Percentiles rank a stretch among this genome's conserved stretches.
Evolutionary conservation across 2,113 vertebrate species (phyloP).

Genomic region (Anoplopoma fimbria): DNA sequence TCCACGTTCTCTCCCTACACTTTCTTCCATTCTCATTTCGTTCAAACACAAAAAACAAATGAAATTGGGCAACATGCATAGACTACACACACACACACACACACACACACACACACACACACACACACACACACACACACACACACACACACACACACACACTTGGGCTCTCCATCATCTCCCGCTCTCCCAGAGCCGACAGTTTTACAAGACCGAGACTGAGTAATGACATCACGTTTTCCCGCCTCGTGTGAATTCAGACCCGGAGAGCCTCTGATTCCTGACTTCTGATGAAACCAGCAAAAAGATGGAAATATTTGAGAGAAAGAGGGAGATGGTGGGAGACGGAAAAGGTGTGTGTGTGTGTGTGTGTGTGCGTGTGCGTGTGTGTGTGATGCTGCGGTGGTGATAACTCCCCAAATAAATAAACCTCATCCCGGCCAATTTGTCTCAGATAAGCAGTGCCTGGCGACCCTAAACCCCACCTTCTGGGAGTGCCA

Average conservation of each 20-base stretch:
- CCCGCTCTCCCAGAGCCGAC: constrained; percentile 11
- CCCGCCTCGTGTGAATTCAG: constrained; percentile 61
- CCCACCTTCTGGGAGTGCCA: constrained; percentile 44
- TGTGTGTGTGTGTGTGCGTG: not conserved
- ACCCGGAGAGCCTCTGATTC: constrained; percentile 30
- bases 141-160: constrained; percentile 22
- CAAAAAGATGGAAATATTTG: no score
- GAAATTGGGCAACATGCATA: not conserved
- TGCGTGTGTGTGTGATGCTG: not conserved
- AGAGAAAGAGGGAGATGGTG: constrained; percentile 12
- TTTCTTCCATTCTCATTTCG: not conserved
- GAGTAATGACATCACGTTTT: constrained; percentile 62
- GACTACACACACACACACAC: not conserved
- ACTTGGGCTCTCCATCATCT: constrained; percentile 38
- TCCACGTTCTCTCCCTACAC: no score
- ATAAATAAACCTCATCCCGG: constrained; percentile 68
- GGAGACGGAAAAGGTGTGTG: not conserved
- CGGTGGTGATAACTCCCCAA: constrained; percentile 50
- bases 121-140: not conserved
- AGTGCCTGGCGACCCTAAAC: constrained; percentile 52
- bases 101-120: constrained; percentile 22
- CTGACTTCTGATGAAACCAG: constrained; percentile 55
- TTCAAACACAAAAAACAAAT: not conserved
- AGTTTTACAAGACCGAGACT: constrained; percentile 44
- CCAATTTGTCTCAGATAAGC: constrained; percentile 74